phyloP scores from a whole-genome alignment of 53 echinoderm and acorn worm species.

The Crossaster papposus region DNA sequence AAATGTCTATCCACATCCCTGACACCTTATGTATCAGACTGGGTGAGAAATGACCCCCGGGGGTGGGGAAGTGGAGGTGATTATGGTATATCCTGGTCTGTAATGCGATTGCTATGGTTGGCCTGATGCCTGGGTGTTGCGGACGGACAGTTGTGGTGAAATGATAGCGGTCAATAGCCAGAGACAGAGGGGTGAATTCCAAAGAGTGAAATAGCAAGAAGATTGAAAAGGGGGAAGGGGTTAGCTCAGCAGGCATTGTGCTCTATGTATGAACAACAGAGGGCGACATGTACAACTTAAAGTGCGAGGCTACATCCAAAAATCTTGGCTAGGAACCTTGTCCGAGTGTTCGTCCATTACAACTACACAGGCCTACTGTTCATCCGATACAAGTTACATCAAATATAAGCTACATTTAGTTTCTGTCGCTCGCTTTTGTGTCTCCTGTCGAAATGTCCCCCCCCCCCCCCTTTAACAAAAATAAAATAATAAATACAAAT shows the following conservation, averaged over 20 bases:
- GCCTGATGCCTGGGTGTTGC: not conserved
- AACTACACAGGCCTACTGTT: no score
- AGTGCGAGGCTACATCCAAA: no score
- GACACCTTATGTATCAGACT: not conserved
- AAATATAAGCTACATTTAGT: not conserved
- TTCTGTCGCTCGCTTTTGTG: not conserved
- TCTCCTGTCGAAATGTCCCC: not conserved
- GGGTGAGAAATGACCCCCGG: conserved; percentile 33
- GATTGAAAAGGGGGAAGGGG: not conserved
- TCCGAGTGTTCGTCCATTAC: no score
- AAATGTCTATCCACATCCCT: not conserved
- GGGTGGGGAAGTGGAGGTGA: conserved; percentile 22
- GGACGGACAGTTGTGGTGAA: no score
- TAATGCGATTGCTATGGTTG: conserved; percentile 1
- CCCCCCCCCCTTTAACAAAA: not conserved
- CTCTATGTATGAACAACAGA: no score
- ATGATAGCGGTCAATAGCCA: not conserved
- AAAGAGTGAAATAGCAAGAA: not conserved
- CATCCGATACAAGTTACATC: not conserved
- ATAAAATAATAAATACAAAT: no score
- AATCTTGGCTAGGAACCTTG: no score
- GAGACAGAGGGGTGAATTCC: not conserved
- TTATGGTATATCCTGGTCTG: conserved; percentile 11
- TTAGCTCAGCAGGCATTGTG: no score
- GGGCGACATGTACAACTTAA: no score